Conservation (phyloP, 1,140 invertebrate genomes). For the Parasteatoda tepidariorum region DNA sequence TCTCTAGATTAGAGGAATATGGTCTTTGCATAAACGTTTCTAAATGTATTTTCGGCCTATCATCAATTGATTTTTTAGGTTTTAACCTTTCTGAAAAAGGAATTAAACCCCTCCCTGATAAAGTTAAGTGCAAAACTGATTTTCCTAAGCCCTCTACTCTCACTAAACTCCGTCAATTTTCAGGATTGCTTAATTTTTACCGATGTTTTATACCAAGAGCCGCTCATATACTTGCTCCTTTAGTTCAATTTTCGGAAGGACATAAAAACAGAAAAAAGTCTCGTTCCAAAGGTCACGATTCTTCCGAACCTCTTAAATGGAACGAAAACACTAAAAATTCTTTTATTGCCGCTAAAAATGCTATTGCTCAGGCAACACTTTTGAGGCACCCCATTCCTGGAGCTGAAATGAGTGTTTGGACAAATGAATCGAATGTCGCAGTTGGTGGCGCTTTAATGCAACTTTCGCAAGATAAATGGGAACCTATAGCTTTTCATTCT, state of each 20-base stretch:
- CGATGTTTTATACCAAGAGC: background rate
- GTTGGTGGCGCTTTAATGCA: slow-evolving; percentile 17
- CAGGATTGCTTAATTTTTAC: slow-evolving; percentile 61
- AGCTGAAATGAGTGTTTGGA: slow-evolving; percentile 19
- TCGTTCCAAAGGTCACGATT: background rate
- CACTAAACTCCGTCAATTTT: slow-evolving; percentile 65
- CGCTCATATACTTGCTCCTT: background rate
- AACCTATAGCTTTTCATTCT: background rate
- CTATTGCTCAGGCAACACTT: slow-evolving; percentile 11
- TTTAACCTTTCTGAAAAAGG: background rate
- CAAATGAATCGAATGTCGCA: background rate
- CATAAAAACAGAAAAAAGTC: background rate
- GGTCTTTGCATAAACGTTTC: slow-evolving; percentile 65
- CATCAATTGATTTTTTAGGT: slow-evolving; percentile 42
- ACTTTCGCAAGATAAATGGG: background rate
- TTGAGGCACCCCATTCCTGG: background rate
- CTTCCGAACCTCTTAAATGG: background rate
- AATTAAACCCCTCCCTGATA: slow-evolving; percentile 17
- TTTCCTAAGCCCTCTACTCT: slow-evolving; percentile 65
- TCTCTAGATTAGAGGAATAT: slow-evolving; percentile 64
- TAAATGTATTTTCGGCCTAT: slow-evolving; percentile 43
- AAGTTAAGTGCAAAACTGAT: too few species aligned
- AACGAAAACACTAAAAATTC: background rate
- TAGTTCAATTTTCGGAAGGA: background rate
- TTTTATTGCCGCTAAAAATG: background rate